These are phyloP conservation scores for Oxytorus armatus DNA, from an alignment of 2,888 invertebrate species.

Conservation along the genomic window DNA sequence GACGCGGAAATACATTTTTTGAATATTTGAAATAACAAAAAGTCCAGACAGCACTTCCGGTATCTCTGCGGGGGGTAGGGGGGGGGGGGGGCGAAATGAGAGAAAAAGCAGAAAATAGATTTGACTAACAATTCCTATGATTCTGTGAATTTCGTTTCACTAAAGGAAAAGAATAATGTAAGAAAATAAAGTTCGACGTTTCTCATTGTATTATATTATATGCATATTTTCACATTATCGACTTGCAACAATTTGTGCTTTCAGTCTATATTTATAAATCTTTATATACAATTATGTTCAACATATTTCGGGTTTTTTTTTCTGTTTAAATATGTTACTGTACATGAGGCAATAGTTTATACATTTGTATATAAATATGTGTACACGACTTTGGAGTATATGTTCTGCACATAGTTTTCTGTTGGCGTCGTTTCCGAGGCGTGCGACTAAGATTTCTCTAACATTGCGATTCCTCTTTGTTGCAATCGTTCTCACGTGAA, in stretches of 20 bases:
- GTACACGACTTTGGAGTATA: not conserved
- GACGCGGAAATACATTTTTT: not conserved
- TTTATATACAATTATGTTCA: slow-evolving; percentile 60
- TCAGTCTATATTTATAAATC: slow-evolving; percentile 50
- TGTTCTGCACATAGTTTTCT: not conserved
- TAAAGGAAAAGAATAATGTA: not conserved
- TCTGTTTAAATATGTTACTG: slow-evolving; percentile 58
- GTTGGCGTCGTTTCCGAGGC: not conserved
- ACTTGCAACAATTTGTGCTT: slow-evolving; percentile 1
- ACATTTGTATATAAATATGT: not conserved
- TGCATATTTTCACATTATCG: not conserved
- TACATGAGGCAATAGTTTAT: slow-evolving; percentile 50
- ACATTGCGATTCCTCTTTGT: no score
- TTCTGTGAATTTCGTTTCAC: not conserved
- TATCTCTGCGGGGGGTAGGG: no score
- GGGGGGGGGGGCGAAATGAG: no score
- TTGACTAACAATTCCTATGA: no score
- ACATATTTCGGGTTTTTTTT: slow-evolving; percentile 23
- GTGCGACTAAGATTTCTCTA: no score
- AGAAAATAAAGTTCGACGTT: not conserved
- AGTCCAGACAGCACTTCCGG: not conserved
- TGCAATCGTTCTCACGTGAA: no score
- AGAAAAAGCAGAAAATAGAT: not conserved
- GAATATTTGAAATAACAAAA: slow-evolving; percentile 2
- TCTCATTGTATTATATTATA: not conserved